These are phyloP conservation scores for Chromobotia macracanthus DNA, from an alignment of 2,797 vertebrate genomes.

Conservation along the genomic window DNA sequence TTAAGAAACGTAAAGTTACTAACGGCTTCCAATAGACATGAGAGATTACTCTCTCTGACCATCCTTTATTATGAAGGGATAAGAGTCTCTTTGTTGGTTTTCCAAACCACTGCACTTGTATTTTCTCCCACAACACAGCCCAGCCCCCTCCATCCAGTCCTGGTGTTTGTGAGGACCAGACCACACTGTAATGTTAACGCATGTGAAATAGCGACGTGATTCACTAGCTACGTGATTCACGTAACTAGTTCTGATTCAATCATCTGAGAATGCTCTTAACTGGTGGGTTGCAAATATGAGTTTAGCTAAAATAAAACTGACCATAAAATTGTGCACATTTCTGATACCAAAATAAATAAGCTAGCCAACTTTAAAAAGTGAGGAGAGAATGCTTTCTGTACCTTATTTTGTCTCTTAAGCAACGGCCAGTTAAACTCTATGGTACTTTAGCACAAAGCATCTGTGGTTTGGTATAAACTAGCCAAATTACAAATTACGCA, in stretches of 20 bases:
- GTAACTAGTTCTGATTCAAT: neutral
- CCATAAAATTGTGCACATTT: too few species aligned
- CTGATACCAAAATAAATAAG: too few species aligned
- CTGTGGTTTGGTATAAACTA: too few species aligned
- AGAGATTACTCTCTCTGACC: conserved; percentile 1
- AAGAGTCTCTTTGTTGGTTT: conserved; percentile 26
- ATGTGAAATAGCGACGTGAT: neutral
- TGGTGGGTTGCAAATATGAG: too few species aligned
- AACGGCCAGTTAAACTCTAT: too few species aligned
- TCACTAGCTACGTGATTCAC: neutral
- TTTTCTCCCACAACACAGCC: conserved; percentile 40
- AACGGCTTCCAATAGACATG: neutral
- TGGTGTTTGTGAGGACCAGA: conserved; percentile 36
- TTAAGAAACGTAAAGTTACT: too few species aligned
- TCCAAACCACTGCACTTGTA: conserved; percentile 40
- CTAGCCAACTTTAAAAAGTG: too few species aligned
- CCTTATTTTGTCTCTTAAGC: too few species aligned
- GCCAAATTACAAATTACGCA: neutral
- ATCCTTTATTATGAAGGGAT: conserved; percentile 5
- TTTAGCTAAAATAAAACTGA: too few species aligned
- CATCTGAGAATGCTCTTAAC: neutral
- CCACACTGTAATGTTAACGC: neutral
- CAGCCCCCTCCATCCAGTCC: conserved; percentile 34
- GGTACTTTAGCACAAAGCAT: too few species aligned
- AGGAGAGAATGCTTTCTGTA: too few species aligned